Evolutionary conservation across 2,113 vertebrate species (phyloP).

Genomic region (Colaptes auratus): DNA sequence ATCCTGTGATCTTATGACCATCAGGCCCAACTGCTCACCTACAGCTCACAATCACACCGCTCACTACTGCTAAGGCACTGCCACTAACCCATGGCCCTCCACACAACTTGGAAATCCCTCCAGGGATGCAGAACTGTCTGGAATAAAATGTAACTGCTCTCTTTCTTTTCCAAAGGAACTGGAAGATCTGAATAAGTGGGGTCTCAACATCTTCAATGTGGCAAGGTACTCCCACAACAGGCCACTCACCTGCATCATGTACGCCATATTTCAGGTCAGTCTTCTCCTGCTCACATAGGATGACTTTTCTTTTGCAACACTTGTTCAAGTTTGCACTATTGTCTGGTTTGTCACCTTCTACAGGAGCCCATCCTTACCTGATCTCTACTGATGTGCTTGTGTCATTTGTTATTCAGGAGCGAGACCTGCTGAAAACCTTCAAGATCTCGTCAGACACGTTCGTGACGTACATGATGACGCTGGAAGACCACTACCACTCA

Average conservation of each 20-base stretch:
- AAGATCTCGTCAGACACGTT: conserved; percentile 95
- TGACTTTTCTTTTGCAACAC: not conserved
- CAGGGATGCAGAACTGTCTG: not conserved
- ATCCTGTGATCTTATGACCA: no score
- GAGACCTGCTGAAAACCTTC: conserved; percentile 95
- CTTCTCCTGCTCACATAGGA: rapidly evolving
- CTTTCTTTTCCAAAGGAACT: conserved; percentile 82
- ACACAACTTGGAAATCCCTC: no score
- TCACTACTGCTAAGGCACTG: no score
- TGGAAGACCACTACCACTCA: conserved; percentile 95
- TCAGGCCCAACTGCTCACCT: no score
- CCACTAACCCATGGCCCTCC: no score
- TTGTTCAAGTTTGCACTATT: rapidly evolving
- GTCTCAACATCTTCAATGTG: conserved; percentile 95
- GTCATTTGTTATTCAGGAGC: conserved; percentile 78
- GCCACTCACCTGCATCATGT: conserved; percentile 96
- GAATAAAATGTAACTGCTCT: not conserved
- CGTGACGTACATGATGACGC: conserved; percentile 96
- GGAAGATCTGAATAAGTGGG: conserved; percentile 97
- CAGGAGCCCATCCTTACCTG: rapidly evolving
- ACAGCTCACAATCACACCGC: no score
- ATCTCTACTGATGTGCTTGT: not conserved
- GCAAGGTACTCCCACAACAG: conserved; percentile 91
- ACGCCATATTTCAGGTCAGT: conserved; percentile 95
- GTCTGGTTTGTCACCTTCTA: not conserved